phyloP scores from a whole-genome alignment of 2,797 vertebrate species.

The Todus mexicanus region DNA sequence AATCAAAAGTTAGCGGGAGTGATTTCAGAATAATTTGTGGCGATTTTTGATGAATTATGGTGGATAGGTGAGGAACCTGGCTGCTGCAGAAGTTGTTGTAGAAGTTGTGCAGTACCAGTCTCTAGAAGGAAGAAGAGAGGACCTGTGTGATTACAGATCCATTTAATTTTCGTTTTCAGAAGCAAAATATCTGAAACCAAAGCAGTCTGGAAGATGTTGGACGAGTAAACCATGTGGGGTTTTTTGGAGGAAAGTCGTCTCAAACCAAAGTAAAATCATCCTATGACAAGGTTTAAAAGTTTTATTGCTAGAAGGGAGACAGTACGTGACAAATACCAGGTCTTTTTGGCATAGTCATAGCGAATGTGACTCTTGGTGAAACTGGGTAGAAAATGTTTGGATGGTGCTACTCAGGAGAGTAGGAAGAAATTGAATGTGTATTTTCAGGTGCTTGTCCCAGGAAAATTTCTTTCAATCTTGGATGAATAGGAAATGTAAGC shows the following conservation, averaged over 20 bases:
- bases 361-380: neutral
- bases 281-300: neutral
- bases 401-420: neutral
- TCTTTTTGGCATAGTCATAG: neutral
- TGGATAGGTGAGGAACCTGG: neutral
- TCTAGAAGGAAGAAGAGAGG: neutral
- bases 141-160: neutral
- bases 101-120: neutral
- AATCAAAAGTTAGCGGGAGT: neutral
- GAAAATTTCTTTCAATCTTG: neutral
- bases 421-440: neutral
- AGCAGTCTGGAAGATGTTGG: neutral
- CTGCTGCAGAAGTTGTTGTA: fast-evolving
- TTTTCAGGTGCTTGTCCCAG: neutral
- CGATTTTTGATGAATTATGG: neutral
- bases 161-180: neutral
- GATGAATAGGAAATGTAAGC: neutral
- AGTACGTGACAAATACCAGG: neutral
- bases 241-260: neutral
- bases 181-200: neutral
- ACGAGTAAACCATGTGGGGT: neutral
- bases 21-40: neutral
- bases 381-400: neutral
- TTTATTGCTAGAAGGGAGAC: neutral
- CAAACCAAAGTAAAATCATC: neutral